phyloP scores from a whole-genome alignment of 1,140 invertebrate genomes.

The Brachionus koreanus region DNA sequence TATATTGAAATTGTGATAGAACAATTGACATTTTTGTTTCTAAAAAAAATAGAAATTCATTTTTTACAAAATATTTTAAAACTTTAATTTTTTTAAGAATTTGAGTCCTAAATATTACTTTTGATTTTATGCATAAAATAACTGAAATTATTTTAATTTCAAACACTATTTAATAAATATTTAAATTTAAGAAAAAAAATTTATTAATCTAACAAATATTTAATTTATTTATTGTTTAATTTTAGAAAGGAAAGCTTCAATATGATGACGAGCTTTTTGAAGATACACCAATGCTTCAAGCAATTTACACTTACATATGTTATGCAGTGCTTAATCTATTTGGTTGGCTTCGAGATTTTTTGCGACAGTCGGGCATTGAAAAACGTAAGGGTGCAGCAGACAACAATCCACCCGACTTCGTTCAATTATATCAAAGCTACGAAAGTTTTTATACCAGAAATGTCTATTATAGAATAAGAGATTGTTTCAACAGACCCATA shows the following conservation, averaged over 20 bases:
- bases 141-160: no score
- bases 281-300: slow-evolving; percentile 73
- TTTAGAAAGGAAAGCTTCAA: slow-evolving; percentile 35
- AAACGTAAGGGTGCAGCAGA: slow-evolving; percentile 55
- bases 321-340: slow-evolving; percentile 70
- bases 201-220: background rate
- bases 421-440: slow-evolving; percentile 83
- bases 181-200: no score
- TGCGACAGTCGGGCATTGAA: slow-evolving; percentile 57
- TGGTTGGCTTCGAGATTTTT: slow-evolving; percentile 59
- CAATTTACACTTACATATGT: slow-evolving; percentile 77
- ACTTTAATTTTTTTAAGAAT: no score
- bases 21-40: no score
- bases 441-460: slow-evolving; percentile 90
- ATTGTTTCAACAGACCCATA: slow-evolving; percentile 91
- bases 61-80: no score
- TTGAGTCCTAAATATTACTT: no score
- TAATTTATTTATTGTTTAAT: background rate
- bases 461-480: slow-evolving; percentile 80
- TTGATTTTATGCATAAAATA: no score
- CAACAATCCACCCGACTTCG: slow-evolving; percentile 67
- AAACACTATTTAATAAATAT: no score
- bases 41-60: no score
- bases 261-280: slow-evolving; percentile 65
- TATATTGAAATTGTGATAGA: no score